These are phyloP conservation scores for Drosophila tristis DNA, from an alignment of 1,140 invertebrate genomes.

Conservation along the genomic window DNA sequence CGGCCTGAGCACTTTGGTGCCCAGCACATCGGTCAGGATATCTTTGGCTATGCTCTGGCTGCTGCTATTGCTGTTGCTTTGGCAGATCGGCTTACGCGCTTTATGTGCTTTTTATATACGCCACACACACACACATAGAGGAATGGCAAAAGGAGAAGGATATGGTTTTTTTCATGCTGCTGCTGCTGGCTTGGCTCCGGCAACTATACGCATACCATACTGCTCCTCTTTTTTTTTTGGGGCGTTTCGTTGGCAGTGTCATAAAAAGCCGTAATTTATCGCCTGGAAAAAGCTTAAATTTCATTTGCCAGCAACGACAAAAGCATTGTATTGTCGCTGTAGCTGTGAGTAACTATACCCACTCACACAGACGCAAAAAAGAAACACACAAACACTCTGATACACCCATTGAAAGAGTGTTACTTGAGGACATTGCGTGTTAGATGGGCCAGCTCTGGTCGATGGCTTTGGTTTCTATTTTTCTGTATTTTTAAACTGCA, in stretches of 20 bases:
- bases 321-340: conserved; percentile 64
- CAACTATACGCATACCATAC: conserved; percentile 62
- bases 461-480: conserved; percentile 26
- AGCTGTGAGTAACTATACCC: conserved; percentile 58
- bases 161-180: conserved; percentile 30
- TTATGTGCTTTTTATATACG: conserved; percentile 63
- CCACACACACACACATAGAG: conserved; percentile 1
- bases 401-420: conserved; percentile 9
- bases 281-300: conserved; percentile 83
- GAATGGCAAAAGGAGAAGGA: conserved; percentile 4
- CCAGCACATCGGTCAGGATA: conserved; percentile 55
- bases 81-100: conserved; percentile 76
- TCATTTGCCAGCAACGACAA: conserved; percentile 79
- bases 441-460: conserved; percentile 60
- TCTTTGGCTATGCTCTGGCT: conserved; percentile 22
- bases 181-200: conserved; percentile 44
- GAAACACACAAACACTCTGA: conserved; percentile 14
- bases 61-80: conserved; percentile 50
- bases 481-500: conserved; percentile 63
- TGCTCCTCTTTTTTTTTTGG: conserved; percentile 39
- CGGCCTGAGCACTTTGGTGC: conserved; percentile 33
- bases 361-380: conserved; percentile 16
- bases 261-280: conserved; percentile 83
- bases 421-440: conserved; percentile 48
- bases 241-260: conserved; percentile 66